Conservation (phyloP, 2,113 vertebrate species). For the Salvator merianae region DNA sequence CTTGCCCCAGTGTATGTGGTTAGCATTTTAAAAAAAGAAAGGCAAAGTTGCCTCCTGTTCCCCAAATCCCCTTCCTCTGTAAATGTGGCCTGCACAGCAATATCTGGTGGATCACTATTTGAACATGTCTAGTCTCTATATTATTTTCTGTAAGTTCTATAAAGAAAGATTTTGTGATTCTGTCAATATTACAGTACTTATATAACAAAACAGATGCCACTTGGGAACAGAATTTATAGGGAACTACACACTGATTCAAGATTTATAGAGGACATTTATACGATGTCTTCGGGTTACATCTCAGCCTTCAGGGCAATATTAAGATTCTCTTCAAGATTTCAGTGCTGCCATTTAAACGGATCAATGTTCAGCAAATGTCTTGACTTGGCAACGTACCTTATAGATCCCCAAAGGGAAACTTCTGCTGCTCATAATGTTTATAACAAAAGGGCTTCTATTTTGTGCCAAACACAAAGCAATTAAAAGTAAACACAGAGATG, state of each 20-base stretch:
- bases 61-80: no score
- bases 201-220: no score
- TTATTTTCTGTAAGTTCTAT: no score
- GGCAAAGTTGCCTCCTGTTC: no score
- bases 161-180: no score
- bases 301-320: not conserved
- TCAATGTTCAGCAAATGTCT: conserved; percentile 6
- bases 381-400: not conserved
- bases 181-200: no score
- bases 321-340: conserved; percentile 43
- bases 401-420: conserved; percentile 20
- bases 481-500: conserved; percentile 14
- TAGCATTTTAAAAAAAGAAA: not conserved
- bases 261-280: not conserved
- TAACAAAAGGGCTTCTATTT: conserved; percentile 12
- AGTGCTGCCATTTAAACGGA: not conserved
- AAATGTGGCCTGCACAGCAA: no score
- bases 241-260: conserved; percentile 43
- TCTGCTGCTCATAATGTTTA: not conserved
- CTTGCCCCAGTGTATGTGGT: not conserved
- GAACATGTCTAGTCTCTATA: no score
- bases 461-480: not conserved
- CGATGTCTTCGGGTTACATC: no score
- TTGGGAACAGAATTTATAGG: not conserved
- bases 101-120: no score